Evolutionary conservation across 2,113 vertebrate genomes (phyloP), one percentile per base, ranked within the genome.

Genomic region (Pelodiscus sinensis): DNA sequence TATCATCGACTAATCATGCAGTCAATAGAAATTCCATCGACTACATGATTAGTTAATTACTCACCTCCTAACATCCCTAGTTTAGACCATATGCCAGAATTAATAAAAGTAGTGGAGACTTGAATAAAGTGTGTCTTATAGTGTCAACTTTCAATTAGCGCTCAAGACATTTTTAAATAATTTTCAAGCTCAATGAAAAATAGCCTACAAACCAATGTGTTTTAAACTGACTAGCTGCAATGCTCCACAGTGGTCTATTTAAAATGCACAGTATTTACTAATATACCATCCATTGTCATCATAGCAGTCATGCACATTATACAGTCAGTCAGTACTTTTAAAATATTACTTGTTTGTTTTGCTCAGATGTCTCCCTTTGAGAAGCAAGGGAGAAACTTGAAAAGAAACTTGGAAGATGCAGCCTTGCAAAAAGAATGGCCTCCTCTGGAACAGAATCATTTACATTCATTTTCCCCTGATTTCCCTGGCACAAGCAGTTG

Each of bases 121-220:
- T 54, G 14, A 54, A 14, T 54, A 54, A 54, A 54, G 52, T 54
- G 14, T 54, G 52, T 14, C 14, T 54, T 54, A 54, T 54, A 54
- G 14, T 54, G 52, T 10, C 81, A 3, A 4, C 14, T 0, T 0
- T 0, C 54, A 35, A 9, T 35, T 57, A 0, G 13, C 15, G 27
- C n/a, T 19, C 44, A 4, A 3, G 10, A 6, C 0, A 1, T 0
- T 1, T 15, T 2, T 15, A 4, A 9, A 38, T 18, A 11, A 18
- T 29, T 27, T 0, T 4, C 2, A 77, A 29, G 3, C 2, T 12
- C 4, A 1, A 1, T 0, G 1, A 22, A 8, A 25, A 9, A 22
- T 0, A 0, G 65, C 65, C 31, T n/a, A 35, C 31, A n/a, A n/a
- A 35, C 19, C 65, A 31, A n/a, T 9, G 16, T 3, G 3, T 68